Evolutionary conservation across 1,140 invertebrate species (phyloP).

Genomic region (Calycopis cecrops): DNA sequence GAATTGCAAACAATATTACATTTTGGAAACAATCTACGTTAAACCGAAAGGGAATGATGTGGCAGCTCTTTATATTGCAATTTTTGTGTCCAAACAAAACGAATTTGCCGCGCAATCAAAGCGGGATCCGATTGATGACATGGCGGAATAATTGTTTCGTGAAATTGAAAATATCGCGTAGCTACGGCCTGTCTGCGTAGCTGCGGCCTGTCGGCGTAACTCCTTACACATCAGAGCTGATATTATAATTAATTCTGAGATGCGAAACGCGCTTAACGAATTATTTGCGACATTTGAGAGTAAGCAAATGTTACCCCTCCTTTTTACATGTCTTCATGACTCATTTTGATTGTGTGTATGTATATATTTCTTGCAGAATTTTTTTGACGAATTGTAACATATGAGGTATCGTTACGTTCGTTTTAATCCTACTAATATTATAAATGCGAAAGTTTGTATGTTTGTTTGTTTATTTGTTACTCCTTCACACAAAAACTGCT

Average conservation of each 20-base stretch:
- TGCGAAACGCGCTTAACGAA: background rate
- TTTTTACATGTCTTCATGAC: too few species aligned
- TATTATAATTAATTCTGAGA: slow-evolving; percentile 4
- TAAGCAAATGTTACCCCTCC: background rate
- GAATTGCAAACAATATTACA: slow-evolving; percentile 73
- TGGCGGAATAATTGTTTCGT: slow-evolving; percentile 74
- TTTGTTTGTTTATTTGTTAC: too few species aligned
- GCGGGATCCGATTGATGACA: slow-evolving; percentile 74
- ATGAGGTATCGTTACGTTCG: too few species aligned
- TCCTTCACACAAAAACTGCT: too few species aligned
- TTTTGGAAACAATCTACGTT: slow-evolving; percentile 73
- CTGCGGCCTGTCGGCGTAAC: slow-evolving; percentile 49
- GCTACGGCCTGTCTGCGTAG: slow-evolving; percentile 49
- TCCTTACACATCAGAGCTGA: background rate
- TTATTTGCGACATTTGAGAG: background rate
- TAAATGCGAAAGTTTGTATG: too few species aligned
- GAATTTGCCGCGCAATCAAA: slow-evolving; percentile 75
- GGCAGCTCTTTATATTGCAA: slow-evolving; percentile 75
- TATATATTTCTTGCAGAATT: too few species aligned
- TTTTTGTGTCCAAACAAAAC: slow-evolving; percentile 75
- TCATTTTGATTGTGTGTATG: too few species aligned
- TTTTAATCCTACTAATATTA: too few species aligned
- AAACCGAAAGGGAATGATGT: slow-evolving; percentile 74
- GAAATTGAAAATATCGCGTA: slow-evolving; percentile 74
- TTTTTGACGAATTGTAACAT: too few species aligned